Conservation (phyloP, 2,113 vertebrate genomes). For the Prionailurus viverrinus region DNA sequence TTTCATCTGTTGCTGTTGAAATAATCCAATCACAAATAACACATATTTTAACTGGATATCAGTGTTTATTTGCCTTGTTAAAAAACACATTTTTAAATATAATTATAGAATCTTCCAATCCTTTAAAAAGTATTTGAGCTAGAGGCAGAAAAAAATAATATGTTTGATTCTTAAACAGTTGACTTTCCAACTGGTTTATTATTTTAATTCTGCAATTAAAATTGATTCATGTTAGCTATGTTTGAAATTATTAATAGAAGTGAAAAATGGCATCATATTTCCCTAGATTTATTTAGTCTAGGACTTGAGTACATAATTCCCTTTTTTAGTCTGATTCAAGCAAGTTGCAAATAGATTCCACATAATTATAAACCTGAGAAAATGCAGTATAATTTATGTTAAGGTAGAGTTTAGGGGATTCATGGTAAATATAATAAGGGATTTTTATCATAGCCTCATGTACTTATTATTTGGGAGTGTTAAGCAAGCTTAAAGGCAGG, state of each 20-base stretch:
- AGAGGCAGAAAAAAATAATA: neutral
- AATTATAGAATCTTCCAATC: neutral
- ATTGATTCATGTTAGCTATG: neutral
- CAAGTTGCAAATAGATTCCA: neutral
- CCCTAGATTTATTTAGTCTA: neutral
- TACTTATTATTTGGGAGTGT: neutral
- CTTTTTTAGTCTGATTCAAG: neutral
- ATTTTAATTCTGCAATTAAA: conserved; percentile 52
- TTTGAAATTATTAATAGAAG: conserved; percentile 35
- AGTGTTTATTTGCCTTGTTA: neutral
- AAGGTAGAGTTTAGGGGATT: neutral
- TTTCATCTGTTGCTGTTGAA: conserved; percentile 5
- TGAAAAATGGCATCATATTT: conserved; percentile 30
- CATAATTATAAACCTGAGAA: neutral
- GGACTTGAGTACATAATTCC: neutral
- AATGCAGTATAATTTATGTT: neutral
- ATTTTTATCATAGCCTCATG: neutral
- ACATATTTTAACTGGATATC: neutral
- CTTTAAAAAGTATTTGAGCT: neutral
- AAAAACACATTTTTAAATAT: neutral
- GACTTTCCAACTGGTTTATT: neutral
- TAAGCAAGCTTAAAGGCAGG: conserved; percentile 18
- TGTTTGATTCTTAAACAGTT: neutral
- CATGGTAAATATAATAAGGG: neutral
- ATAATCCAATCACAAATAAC: neutral